Conservation (phyloP, 1,140 invertebrate genomes). For the Cotesia vestalis region DNA sequence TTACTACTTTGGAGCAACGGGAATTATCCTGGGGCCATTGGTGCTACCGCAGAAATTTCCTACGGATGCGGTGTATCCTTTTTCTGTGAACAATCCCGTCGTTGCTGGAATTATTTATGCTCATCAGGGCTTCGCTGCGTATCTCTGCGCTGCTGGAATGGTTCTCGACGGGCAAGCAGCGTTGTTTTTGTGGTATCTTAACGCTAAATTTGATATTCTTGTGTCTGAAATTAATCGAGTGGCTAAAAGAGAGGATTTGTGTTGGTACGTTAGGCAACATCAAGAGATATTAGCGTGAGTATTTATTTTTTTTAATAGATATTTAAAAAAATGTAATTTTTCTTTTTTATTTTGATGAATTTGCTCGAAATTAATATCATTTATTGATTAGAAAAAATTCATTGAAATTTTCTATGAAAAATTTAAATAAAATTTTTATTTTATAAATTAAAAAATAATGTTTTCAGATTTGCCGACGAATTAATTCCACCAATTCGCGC, state of each 20-base stretch:
- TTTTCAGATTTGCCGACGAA: slow-evolving; percentile 6
- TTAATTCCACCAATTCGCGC: background rate
- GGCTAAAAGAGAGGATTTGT: slow-evolving; percentile 8
- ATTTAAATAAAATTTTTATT: background rate
- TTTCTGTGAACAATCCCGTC: slow-evolving; percentile 31
- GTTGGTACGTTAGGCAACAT: slow-evolving; percentile 40
- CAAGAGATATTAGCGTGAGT: slow-evolving; percentile 36
- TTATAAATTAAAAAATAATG: background rate
- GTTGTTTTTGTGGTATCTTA: slow-evolving; percentile 43
- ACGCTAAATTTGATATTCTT: slow-evolving; percentile 45
- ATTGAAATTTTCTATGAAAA: background rate
- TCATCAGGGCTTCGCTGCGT: slow-evolving; percentile 38
- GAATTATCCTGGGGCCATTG: slow-evolving; percentile 32
- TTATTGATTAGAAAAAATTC: too few relatives aligned
- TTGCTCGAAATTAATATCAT: too few relatives aligned
- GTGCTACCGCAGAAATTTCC: slow-evolving; percentile 41
- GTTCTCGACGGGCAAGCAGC: slow-evolving; percentile 40
- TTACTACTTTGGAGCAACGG: background rate
- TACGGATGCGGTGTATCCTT: slow-evolving; percentile 41
- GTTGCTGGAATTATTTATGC: slow-evolving; percentile 36
- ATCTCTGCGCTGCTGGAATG: slow-evolving; percentile 38
- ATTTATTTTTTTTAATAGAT: background rate
- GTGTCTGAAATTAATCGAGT: slow-evolving; percentile 12
- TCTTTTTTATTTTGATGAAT: too few relatives aligned
- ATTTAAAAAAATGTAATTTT: too few relatives aligned